Base-by-base conservation (phyloP, 2,797 vertebrate genomes). In the Diceros bicornis region DNA sequence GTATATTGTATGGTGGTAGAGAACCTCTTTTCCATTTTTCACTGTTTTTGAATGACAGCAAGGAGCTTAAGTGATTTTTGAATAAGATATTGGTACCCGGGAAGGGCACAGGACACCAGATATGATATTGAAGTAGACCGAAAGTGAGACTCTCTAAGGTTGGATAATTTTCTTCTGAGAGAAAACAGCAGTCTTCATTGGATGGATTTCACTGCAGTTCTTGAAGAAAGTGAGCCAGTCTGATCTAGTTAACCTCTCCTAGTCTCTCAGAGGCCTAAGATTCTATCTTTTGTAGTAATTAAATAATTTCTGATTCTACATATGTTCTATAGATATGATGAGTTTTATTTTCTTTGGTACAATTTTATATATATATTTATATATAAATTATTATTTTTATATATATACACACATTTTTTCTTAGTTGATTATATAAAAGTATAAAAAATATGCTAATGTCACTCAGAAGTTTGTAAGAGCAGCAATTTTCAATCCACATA, bases 401-500 rank as follows among this genome's bases (percentile, higher is more conserved):
- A 68, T 12, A 6, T 25, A 64, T 34, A 77, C 44, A 62, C 16
- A 71, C 7, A 94, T 50, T 86, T 97, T 98, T 95, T 93, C 95
- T 96, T 94, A 71, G 37, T 74, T 91, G 81, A 69, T 91, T 85
- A 18, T 89, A 72, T 59, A 62, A 92, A 95, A 95, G 47, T 97
- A 94, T 96, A 27, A 85, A 90, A 96, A 96, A 61, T 32, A 55
- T 84, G 47, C 14, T 85, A 66, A 75, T 82, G 23, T 64, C 86
- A 83, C 69, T 89, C 44, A 78, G 81, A 95, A 95, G 37, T 94
- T 97, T 96, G 72, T 92, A 95, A 78, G 68, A 75, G 69, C 10
- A 89, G 71, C 88, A 68, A 92, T 96, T 97, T 97, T 94, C 86
- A 84, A 92, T 91, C 61, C 83, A 89, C 91, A 68, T 86, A 74